Evolutionary conservation across 2,888 invertebrate genomes (phyloP).

Genomic region (Morpho achilles): DNA sequence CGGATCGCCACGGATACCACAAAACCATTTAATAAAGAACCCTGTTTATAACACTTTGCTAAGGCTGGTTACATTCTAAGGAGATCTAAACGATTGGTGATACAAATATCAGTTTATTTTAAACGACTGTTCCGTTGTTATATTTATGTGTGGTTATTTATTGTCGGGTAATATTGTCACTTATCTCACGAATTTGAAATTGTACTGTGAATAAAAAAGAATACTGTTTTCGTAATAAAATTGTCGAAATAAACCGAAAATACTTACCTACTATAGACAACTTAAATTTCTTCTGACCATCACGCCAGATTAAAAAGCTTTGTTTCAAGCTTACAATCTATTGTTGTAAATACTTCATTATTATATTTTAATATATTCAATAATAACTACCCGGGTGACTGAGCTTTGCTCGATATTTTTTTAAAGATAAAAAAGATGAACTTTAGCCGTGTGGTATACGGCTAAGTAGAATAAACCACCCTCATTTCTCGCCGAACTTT

Average conservation of each 20-base stretch:
- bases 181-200: slow-evolving; percentile 13
- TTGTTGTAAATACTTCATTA: too few species aligned
- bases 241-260: not conserved
- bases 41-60: slow-evolving; percentile 9
- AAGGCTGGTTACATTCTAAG: slow-evolving; percentile 1
- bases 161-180: slow-evolving; percentile 17
- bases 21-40: slow-evolving; percentile 18
- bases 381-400: too few species aligned
- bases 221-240: slow-evolving; percentile 5
- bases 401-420: too few species aligned
- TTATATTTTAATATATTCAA: too few species aligned
- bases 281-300: too few species aligned
- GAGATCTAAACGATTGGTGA: slow-evolving; percentile 8
- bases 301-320: too few species aligned
- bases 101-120: slow-evolving; percentile 14
- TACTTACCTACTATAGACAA: not conserved
- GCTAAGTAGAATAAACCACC: too few species aligned
- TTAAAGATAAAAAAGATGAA: too few species aligned
- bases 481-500: too few species aligned
- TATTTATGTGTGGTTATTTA: slow-evolving; percentile 17
- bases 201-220: slow-evolving; percentile 3
- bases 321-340: too few species aligned
- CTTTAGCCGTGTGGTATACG: too few species aligned
- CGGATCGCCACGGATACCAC: slow-evolving; percentile 30
- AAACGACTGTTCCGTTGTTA: slow-evolving; percentile 11